These are phyloP conservation scores for Drosophila mojavensis DNA, from an alignment of 1,140 invertebrate species.

Conservation along the genomic window DNA sequence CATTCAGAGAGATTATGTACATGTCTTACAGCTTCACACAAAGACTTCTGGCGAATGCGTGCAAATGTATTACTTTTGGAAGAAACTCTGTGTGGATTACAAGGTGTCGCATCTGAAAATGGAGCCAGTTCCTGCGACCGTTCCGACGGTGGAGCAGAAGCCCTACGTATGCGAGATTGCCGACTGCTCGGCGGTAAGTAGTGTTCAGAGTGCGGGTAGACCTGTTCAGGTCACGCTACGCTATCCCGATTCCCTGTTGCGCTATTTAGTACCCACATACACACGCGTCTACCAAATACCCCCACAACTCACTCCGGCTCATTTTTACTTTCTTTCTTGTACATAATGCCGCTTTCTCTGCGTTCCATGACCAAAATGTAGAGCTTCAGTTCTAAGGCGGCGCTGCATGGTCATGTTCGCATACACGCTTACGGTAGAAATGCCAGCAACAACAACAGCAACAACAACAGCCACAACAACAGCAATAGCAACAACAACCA, in stretches of 20 bases:
- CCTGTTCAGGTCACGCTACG: not conserved
- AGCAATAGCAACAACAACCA: conserved; percentile 41
- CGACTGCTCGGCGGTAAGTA: conserved; percentile 89
- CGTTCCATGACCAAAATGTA: conserved; percentile 84
- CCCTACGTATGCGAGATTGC: conserved; percentile 88
- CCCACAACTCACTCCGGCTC: conserved; percentile 23
- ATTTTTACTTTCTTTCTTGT: conserved; percentile 55
- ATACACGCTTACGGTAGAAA: conserved; percentile 86
- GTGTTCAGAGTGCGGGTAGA: not conserved
- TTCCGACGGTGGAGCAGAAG: conserved; percentile 77
- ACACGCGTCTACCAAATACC: not conserved
- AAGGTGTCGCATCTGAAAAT: conserved; percentile 84
- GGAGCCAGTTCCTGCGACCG: conserved; percentile 56
- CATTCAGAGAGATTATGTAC: not conserved
- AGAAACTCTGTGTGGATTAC: conserved; percentile 94
- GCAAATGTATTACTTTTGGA: conserved; percentile 99
- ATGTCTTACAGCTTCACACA: conserved; percentile 88
- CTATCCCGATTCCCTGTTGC: not conserved
- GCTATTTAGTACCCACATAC: not conserved
- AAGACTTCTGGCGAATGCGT: conserved; percentile 97
- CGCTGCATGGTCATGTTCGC: conserved; percentile 90
- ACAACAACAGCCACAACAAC: conserved; percentile 34
- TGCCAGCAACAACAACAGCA: conserved; percentile 55
- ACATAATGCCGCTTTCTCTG: conserved; percentile 50
- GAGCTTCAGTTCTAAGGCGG: conserved; percentile 92